Conservation (phyloP, 2,888 invertebrate genomes). For the Dasysyrphus tricinctus region DNA sequence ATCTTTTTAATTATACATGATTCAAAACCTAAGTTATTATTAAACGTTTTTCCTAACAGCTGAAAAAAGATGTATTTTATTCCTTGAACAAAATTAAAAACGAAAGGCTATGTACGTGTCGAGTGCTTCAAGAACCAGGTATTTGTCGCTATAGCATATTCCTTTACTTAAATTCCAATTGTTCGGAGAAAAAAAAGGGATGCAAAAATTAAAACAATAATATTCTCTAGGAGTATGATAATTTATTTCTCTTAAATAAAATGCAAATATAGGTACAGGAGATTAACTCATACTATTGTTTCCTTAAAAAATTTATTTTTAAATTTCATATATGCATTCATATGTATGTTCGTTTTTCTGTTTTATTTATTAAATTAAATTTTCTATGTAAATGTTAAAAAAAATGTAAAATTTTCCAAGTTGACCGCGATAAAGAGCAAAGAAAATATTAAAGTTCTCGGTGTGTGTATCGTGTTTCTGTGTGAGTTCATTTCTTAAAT, state of each 20-base stretch:
- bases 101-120: too few species aligned
- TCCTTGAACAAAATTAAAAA: too few species aligned
- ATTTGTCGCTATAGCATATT: too few species aligned
- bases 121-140: too few species aligned
- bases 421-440: conserved; percentile 64
- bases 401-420: neutral
- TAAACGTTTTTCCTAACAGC: too few species aligned
- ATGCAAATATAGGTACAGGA: conserved; percentile 61
- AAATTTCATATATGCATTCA: conserved; percentile 15
- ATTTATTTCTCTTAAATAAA: conserved; percentile 70
- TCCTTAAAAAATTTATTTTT: conserved; percentile 38
- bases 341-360: too few species aligned
- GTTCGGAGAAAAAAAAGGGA: too few species aligned
- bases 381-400: conserved; percentile 5
- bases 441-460: neutral
- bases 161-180: too few species aligned
- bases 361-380: conserved; percentile 19
- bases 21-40: too few species aligned
- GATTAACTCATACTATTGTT: conserved; percentile 50
- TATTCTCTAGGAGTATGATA: conserved; percentile 42
- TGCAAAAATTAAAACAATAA: neutral
- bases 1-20: too few species aligned
- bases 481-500: conserved; percentile 40
- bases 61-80: too few species aligned
- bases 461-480: conserved; percentile 8